Base-by-base conservation (phyloP, 2,113 vertebrate species). In the Muntiacus reevesi region DNA sequence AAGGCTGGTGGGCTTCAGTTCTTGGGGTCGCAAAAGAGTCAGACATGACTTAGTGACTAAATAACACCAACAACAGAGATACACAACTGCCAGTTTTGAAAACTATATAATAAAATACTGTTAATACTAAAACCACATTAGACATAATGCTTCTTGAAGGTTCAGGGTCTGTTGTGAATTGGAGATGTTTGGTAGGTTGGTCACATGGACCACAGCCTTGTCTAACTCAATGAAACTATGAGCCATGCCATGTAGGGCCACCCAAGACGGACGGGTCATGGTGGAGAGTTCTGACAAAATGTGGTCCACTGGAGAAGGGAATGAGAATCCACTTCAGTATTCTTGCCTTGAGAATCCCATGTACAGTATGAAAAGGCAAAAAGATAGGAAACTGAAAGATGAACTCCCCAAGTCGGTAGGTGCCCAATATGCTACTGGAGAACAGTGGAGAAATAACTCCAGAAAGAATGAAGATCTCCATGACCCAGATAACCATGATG, bases 181-280 rank as follows among this genome's bases (percentile, higher is more conserved):
- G 40, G 16, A 57, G 40, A n/a, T 12, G 43, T 0, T 13, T 45
- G n/a, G 67, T 40, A 40, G n/a, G 10, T 71, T 71, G 67, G 19
- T 40, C 36, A 40, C n/a, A 40, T 23, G 67, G 67, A 71, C 19
- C 67, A 36, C 19, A 71, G 67, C n/a, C n/a, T 71, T 23, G n/a
- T 71, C 19, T 40, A 23, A 71, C n/a, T 40, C n/a, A 12, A 40
- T 40, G n/a, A 71, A 71, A 71, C n/a, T 71, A 71, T 71, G 19
- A 71, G 10, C 67, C 67, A 40, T 40, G n/a, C 19, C 67, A 71
- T 21, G n/a, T 12, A 40, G n/a, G n/a, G 19, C n/a, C n/a, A 71
- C 67, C 67, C 21, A 71, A 40, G 67, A 40, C 1, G 0, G 19
- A 71, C 0, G 0, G n/a, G n/a, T 36, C 67, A 71, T 23, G 19